Percentiles rank a stretch among this genome's conserved stretches.
phyloP scores from a whole-genome alignment of 1,140 invertebrate species.

The Sesamia nonagrioides region DNA sequence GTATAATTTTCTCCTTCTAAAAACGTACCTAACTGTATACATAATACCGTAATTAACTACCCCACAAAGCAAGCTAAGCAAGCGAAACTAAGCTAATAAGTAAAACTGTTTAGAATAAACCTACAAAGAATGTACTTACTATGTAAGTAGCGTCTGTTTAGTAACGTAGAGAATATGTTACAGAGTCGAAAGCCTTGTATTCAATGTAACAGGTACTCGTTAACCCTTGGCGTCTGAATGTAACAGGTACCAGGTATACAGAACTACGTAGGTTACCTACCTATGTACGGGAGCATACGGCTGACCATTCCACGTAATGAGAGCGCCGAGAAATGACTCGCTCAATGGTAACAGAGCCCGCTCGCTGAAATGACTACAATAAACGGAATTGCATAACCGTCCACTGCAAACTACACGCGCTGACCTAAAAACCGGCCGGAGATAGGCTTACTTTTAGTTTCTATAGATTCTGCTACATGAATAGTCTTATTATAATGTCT shows the following conservation, averaged over 20 bases:
- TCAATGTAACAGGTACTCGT: background rate
- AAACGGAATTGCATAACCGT: slow-evolving; percentile 53
- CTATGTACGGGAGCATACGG: background rate
- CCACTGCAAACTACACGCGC: slow-evolving; percentile 46
- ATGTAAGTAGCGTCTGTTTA: slow-evolving; percentile 22
- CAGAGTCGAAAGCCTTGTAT: background rate
- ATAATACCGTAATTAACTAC: too few species aligned
- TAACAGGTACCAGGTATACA: slow-evolving; percentile 32
- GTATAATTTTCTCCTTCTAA: background rate
- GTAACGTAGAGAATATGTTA: slow-evolving; percentile 19
- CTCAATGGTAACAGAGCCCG: slow-evolving; percentile 47
- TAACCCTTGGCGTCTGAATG: background rate
- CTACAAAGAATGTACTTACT: background rate
- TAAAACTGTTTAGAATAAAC: too few species aligned
- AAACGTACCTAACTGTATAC: too few species aligned
- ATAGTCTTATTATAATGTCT: background rate
- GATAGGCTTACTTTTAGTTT: slow-evolving; percentile 4
- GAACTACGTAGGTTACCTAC: background rate
- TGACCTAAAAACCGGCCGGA: slow-evolving; percentile 21
- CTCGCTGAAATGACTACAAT: slow-evolving; percentile 48
- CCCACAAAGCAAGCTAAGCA: slow-evolving; percentile 18
- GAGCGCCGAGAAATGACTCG: slow-evolving; percentile 51
- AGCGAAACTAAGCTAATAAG: slow-evolving; percentile 25
- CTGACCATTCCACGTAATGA: slow-evolving; percentile 53
- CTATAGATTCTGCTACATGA: slow-evolving; percentile 1